Percentiles rank a stretch among this genome's conserved stretches.
These are phyloP conservation scores for Volucella zonaria DNA, from an alignment of 2,888 invertebrate genomes.

Conservation along the genomic window DNA sequence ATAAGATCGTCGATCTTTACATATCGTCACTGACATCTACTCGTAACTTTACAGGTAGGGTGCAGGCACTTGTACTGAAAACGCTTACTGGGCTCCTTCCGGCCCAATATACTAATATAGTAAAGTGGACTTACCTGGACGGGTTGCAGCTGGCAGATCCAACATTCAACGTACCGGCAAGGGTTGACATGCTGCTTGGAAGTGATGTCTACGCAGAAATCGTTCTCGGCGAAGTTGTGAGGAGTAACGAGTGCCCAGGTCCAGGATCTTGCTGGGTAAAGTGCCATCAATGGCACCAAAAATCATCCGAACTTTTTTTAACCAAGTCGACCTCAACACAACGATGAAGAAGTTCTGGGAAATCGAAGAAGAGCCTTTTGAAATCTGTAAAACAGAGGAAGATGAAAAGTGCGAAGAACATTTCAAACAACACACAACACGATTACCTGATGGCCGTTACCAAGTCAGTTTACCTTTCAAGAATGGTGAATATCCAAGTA, in stretches of 20 bases:
- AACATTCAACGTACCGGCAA: conserved; percentile 14
- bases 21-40: too few species aligned
- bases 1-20: too few species aligned
- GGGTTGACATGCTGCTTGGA: conserved; percentile 1
- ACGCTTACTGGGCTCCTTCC: too few species aligned
- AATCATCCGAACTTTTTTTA: not conserved
- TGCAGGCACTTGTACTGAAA: too few species aligned
- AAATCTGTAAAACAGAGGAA: conserved; percentile 9
- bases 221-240: too few species aligned
- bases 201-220: too few species aligned
- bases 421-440: not conserved
- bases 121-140: too few species aligned
- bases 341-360: conserved; percentile 10
- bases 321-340: not conserved
- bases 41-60: too few species aligned
- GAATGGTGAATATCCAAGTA: not conserved
- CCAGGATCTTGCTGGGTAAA: conserved; percentile 17
- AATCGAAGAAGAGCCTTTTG: conserved; percentile 9
- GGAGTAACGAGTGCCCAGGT: not conserved
- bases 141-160: too few species aligned
- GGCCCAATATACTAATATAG: too few species aligned
- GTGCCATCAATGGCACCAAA: not conserved
- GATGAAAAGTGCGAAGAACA: conserved; percentile 11
- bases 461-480: not conserved
- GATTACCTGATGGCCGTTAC: conserved; percentile 1